Evolutionary conservation across 1,140 invertebrate genomes (phyloP), one percentile per base, ranked within the genome.

Genomic region (Drosophila equinoxialis): DNA sequence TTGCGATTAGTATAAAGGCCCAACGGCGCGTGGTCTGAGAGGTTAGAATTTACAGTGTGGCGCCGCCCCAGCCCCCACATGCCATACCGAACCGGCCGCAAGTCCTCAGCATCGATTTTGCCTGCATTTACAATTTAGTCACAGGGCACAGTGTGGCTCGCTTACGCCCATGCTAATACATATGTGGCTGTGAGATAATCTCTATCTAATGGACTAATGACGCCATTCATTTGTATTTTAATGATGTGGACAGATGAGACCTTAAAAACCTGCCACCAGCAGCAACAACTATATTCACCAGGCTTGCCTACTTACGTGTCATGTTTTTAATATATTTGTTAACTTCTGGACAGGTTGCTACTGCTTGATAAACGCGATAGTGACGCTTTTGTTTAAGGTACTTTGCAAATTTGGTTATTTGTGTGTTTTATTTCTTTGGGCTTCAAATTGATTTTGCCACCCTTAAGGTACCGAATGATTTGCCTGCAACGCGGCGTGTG

Each of bases 91-190:
- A 14, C 7, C 11, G 8, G 59, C 26, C 35, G 26, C 63, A 51
- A 51, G 71, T 73, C 70, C 71, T 39, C 62, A 7, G 1, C 39
- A 75, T 75, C 72, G 73, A 75, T 75, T 75, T 75, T 75, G 48
- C 64, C 30, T 8, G 14, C 13, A 30, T 11, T 3, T 3, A 10
- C 45, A 51, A 51, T 51, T 51, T 51, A 51, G 45, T 23, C 3
- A n/a, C 45, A 39, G 11, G 10, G 37, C 35, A 11, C 35, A 37
- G 11, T 11, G 0, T 13, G 45, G 8, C 17, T 2, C 17, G 3
- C 45, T 17, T 3, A 51, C 45, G 17, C 45, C 45, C 2, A 23
- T 23, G 17, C 17, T 51, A 8, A 8, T 23, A n/a, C n/a, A n/a
- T n/a, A 11, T 51, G 13, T 51, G 17, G 17, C 45, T 11, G 6